Percentiles rank a stretch among this genome's conserved stretches.
Conservation (phyloP, 2,113 vertebrate species). For the Tinamus guttatus region DNA sequence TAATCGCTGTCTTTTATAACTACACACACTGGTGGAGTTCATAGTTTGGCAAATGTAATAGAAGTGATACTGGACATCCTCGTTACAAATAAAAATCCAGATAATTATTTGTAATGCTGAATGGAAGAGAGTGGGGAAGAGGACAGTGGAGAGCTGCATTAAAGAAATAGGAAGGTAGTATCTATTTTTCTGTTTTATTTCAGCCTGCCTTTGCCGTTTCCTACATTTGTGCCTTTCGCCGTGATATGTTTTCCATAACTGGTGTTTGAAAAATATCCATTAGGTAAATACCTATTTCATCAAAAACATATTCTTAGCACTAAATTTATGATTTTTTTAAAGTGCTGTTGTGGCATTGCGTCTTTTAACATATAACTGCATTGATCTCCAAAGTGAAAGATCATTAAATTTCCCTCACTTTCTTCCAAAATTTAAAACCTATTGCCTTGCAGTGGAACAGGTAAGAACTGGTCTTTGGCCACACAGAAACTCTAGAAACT, state of each 20-base stretch:
- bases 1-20: conserved; percentile 39
- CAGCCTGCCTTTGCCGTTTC: neutral
- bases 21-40: neutral
- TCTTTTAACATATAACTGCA: neutral
- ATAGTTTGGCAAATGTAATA: conserved; percentile 22
- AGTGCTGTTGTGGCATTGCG: neutral
- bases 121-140: neutral
- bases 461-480: neutral
- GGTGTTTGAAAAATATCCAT: neutral
- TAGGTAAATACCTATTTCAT: neutral
- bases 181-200: conserved; percentile 26
- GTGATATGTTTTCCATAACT: neutral
- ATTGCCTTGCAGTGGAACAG: neutral
- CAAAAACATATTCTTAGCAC: neutral
- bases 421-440: neutral
- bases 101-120: neutral
- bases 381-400: neutral
- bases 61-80: neutral
- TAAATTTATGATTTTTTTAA: neutral
- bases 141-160: neutral
- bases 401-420: neutral
- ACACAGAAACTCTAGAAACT: neutral
- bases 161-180: neutral
- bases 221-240: neutral
- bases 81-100: neutral